These are phyloP conservation scores for Xiphydria camelus DNA, from an alignment of 2,888 invertebrate species.

Conservation along the genomic window DNA sequence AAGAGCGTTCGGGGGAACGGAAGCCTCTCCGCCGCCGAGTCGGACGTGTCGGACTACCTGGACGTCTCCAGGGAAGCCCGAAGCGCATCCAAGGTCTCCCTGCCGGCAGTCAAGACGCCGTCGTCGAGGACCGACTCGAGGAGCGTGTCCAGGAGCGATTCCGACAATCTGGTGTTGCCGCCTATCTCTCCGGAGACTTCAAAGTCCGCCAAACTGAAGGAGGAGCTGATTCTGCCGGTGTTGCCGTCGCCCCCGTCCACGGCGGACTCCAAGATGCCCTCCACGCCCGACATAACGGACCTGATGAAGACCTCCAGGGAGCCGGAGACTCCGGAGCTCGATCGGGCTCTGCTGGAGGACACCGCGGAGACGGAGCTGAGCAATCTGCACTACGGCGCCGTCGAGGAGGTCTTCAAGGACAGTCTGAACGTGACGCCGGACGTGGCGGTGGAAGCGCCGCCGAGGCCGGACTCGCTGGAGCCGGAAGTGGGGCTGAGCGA, in stretches of 20 bases:
- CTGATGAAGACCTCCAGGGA: constrained; percentile 5
- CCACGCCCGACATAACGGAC: constrained; percentile 1
- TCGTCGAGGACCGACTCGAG: constrained; percentile 26
- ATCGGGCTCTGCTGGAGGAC: constrained; percentile 8
- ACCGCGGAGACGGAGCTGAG: constrained; percentile 6
- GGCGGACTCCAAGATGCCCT: constrained; percentile 10
- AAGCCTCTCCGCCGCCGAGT: constrained; percentile 11
- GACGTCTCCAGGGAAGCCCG: constrained; percentile 11
- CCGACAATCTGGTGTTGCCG: constrained; percentile 40
- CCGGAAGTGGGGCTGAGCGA: constrained; percentile 7
- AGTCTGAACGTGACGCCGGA: constrained; percentile 55
- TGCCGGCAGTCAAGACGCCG: constrained; percentile 44
- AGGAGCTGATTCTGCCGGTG: constrained; percentile 39
- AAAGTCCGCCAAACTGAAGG: constrained; percentile 31
- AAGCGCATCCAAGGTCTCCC: constrained; percentile 25
- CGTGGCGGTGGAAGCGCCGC: constrained; percentile 19
- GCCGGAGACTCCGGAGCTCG: constrained; percentile 6
- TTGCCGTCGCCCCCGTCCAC: constrained; percentile 30
- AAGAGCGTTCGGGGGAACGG: constrained; percentile 16
- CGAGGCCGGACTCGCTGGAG: constrained; percentile 40
- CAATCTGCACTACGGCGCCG: constrained; percentile 7
- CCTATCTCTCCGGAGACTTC: constrained; percentile 43
- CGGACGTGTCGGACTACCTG: constrained; percentile 6
- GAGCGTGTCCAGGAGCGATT: constrained; percentile 28
- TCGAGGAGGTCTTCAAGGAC: constrained; percentile 56